Base-by-base conservation (phyloP, 30 jellyfish, hydroid and myxozoan genomes). In the Cassiopea andromeda region DNA sequence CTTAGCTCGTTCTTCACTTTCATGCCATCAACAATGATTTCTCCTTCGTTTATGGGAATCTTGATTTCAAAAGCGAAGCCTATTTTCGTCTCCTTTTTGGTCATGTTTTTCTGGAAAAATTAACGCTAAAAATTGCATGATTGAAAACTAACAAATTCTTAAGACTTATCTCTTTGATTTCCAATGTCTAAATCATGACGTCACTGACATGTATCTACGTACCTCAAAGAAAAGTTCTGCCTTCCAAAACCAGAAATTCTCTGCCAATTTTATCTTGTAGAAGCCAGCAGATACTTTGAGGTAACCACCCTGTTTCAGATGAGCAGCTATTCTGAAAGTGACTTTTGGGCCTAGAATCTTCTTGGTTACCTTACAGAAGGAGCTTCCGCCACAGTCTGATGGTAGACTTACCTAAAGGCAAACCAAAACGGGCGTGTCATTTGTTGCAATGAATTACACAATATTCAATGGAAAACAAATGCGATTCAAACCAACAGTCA, bases 231-330 rank as follows among this genome's bases (percentile, higher is more conserved):
- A 89, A 50, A 96, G 85, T 69, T 92, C 97, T 15, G 94, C 91
- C 78, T 92, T 88, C 88, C 89, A 82, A 77, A 96, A 87, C 78
- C 92, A 77, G 66, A 1, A 77, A 45, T 86, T 84, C 48, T 90
- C 97, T 17, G 92, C 87, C 57, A 96, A 66, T 83, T 77, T 92
- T 7, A 96, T 90, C 67, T 96, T 87, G 82, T 92, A 89, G 69
- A 96, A 92, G 0, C 98, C 99, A 61, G 97, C 99, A 14, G 97
- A 44, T 2, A 92, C 98, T 89, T 92, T 96, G 46, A 84, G 75
- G 79, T 92, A 81, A 43, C 97, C 98, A 27, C 72, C 64, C 3
- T 27, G 15, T 50, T 84, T 80, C 70, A 96, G 67, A 58, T 73
- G 91, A 3, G 97, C 97, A 15, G 91, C 93, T 38, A 96, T 85